These are phyloP conservation scores for Motacilla alba DNA, from an alignment of 2,113 vertebrate species.

Conservation along the genomic window DNA sequence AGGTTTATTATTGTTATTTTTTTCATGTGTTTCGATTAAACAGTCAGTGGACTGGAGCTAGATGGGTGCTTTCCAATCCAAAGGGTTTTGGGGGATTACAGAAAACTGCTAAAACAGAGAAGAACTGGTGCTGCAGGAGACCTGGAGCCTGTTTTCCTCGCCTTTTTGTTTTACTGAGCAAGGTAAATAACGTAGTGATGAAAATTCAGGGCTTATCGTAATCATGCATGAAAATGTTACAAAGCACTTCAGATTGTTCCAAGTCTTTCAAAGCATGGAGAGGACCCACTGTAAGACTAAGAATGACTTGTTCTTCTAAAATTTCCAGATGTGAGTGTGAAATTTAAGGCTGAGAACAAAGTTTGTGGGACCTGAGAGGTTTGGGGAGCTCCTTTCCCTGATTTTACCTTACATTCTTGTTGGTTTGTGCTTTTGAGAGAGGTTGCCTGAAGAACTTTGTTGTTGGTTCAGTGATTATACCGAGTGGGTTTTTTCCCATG, in stretches of 20 bases:
- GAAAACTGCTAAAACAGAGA: slow-evolving; percentile 3
- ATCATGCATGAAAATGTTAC: not conserved
- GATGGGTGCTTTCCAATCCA: slow-evolving; percentile 18
- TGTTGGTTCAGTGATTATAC: not conserved
- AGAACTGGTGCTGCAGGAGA: slow-evolving; percentile 43
- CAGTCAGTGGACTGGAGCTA: not conserved
- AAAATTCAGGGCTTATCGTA: not conserved
- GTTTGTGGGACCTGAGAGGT: not conserved
- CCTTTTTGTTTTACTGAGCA: slow-evolving; percentile 42
- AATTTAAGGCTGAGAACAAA: not conserved
- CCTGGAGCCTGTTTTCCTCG: slow-evolving; percentile 30
- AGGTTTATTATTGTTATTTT: slow-evolving; percentile 1
- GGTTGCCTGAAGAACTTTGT: not conserved
- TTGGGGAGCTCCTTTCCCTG: not conserved
- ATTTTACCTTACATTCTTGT: not conserved
- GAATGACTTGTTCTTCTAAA: not conserved
- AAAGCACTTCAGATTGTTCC: not conserved
- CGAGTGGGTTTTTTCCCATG: not conserved
- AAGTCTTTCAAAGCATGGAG: not conserved
- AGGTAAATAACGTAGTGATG: slow-evolving; percentile 48
- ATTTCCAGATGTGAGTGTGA: not conserved
- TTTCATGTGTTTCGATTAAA: not conserved
- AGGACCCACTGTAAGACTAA: not conserved
- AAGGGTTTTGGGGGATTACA: not conserved
- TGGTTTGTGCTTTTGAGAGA: not conserved